Evolutionary conservation across 1,140 invertebrate genomes (phyloP).

Genomic region (Dendroctonus valens): DNA sequence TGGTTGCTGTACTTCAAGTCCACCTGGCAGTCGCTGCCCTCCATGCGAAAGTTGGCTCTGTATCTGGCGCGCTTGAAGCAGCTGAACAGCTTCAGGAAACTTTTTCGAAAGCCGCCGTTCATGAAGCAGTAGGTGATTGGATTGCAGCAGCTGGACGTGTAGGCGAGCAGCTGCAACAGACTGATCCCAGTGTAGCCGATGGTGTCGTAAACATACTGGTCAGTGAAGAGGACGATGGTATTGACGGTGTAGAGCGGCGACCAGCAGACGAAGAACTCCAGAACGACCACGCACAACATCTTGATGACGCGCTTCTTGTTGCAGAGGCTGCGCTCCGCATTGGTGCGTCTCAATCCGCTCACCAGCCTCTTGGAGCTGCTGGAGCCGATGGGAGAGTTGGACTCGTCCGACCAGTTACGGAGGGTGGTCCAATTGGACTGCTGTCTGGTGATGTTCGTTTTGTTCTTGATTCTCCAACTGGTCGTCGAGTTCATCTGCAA

Average conservation of each 20-base stretch:
- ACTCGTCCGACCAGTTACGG: constrained; percentile 44
- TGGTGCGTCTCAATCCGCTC: constrained; percentile 46
- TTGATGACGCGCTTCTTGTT: constrained; percentile 55
- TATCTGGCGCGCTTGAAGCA: constrained; percentile 47
- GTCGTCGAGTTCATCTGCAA: constrained; percentile 39
- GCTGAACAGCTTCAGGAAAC: constrained; percentile 60
- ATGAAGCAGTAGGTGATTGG: constrained; percentile 78
- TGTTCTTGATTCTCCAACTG: constrained; percentile 37
- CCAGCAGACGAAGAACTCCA: constrained; percentile 78
- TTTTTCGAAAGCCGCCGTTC: constrained; percentile 67
- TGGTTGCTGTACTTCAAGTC: constrained; percentile 43
- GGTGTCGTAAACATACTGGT: constrained; percentile 53
- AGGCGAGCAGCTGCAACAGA: constrained; percentile 65
- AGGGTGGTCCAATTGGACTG: constrained; percentile 17
- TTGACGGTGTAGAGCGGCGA: constrained; percentile 69
- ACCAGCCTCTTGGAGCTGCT: constrained; percentile 35
- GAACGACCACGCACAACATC: constrained; percentile 64
- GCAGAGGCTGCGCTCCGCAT: constrained; percentile 52
- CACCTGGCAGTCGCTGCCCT: constrained; percentile 46
- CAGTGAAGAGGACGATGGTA: constrained; percentile 61
- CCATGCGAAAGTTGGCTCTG: constrained; percentile 11
- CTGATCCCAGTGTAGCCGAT: constrained; percentile 57
- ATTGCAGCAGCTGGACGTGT: constrained; percentile 69
- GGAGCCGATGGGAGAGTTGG: constrained; percentile 28
- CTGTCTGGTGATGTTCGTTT: constrained; percentile 8